Evolutionary conservation across 2,113 vertebrate species (phyloP), one percentile per base, ranked within the genome.

Genomic region (Ammodytes dubius): DNA sequence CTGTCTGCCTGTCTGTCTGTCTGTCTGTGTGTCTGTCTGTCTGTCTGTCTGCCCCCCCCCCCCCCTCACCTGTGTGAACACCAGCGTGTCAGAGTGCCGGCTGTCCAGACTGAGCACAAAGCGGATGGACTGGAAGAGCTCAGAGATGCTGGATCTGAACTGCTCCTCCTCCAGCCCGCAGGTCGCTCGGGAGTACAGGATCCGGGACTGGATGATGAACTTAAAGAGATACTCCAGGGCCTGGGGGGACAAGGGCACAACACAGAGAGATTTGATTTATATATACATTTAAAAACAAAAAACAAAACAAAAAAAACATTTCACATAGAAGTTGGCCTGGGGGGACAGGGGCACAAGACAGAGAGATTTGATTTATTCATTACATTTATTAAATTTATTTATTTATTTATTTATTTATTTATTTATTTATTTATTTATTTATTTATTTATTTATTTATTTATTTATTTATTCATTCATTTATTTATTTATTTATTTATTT

Each of bases 161-260:
- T 97, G 97, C 12, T 99, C 98, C 87, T 99, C 98, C 88, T 99
- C 98, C 97, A 99, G 95, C 0, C 98, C 98, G 6, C 98, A 97
- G 1, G 98, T 99, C 87, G 98, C 98, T 83, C 98, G 95, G 19
- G 98, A 99, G 94, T 99, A 99, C 65, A 99, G 96, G 92, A 97
- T 96, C 58, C 98, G 96, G 17, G 98, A 99, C 94, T 99, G 98
- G 67, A 99, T 95, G 81, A 99, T 99, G 89, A 99, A 99, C 95
- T 99, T 99, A 88, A 99, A 99, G 87, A 99, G 96, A 86, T 99
- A 99, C 92, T 99, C 98, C 93, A 99, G 93, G 14, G 98, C 98
- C 98, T 99, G 92, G 71, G 2, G 11, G 46, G 0, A 1, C 3
- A 10, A 1, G 35, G 7, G 12, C 0, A 2, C 5, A 5, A 58